These are phyloP conservation scores for Harpagifer antarcticus DNA, from an alignment of 2,797 vertebrate species.

Conservation along the genomic window DNA sequence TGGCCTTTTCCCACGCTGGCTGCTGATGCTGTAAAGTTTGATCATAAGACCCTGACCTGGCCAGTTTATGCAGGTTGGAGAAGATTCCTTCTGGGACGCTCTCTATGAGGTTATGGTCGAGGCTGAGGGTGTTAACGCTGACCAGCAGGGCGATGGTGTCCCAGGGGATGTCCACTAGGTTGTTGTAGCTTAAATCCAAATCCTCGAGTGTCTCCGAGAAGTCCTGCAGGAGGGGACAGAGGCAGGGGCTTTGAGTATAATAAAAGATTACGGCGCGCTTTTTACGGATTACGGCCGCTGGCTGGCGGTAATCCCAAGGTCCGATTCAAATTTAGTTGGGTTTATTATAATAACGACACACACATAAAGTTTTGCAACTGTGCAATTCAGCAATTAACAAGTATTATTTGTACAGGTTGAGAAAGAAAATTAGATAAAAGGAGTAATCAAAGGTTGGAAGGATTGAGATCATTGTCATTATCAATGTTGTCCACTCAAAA, in stretches of 20 bases:
- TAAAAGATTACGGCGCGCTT: background rate
- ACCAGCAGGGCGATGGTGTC: constrained; percentile 88
- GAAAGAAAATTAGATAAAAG: background rate
- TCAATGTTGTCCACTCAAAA: constrained; percentile 23
- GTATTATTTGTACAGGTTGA: too few species aligned
- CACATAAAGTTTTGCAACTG: too few species aligned
- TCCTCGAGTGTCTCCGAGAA: constrained; percentile 92
- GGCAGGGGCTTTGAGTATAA: background rate
- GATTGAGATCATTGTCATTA: background rate
- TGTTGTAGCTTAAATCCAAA: constrained; percentile 93
- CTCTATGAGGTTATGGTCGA: constrained; percentile 94
- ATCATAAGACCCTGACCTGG: constrained; percentile 67
- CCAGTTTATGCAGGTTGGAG: constrained; percentile 92
- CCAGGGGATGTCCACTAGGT: constrained; percentile 91
- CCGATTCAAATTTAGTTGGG: too few species aligned
- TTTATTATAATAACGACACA: too few species aligned
- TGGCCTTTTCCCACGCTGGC: background rate
- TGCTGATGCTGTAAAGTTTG: background rate
- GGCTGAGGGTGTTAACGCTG: constrained; percentile 91
- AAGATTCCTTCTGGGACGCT: constrained; percentile 92
- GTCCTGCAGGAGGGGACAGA: constrained; percentile 78
- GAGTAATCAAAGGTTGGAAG: too few species aligned
- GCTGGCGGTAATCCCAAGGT: too few species aligned
- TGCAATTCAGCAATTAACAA: too few species aligned
- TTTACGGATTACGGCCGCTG: too few species aligned